Evolutionary conservation across 2,113 vertebrate genomes (phyloP), one percentile per base, ranked within the genome.

Genomic region (Oriolus oriolus): DNA sequence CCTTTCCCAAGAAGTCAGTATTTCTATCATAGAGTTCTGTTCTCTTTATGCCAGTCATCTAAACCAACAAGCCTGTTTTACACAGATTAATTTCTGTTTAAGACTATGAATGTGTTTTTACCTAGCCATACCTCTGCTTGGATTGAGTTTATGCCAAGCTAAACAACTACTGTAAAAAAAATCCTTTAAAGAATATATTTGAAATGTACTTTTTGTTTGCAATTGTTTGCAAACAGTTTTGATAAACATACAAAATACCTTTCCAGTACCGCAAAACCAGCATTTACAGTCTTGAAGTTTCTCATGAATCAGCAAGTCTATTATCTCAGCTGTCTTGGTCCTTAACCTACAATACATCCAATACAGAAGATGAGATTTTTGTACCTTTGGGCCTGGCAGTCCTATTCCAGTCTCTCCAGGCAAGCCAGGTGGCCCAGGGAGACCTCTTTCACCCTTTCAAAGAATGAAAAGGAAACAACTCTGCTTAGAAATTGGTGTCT

Each of bases 371-470:
- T 66, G 65, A 95, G 28, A 77, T 37, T 50, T 57, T 88, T 90
- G 87, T 97, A 99, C 99, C 97, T 99, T 99, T 95, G 98, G 96
- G 64, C 99, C 99, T 84, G 98, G 97, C 75, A 98, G 96, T 96
- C 99, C 99, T 90, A 98, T 96, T 79, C 99, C 99, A 91, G 97
- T 98, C 94, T 99, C 98, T 69, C 99, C 99, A 95, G 98, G 98
- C 88, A 99, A 97, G 73, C 99, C 99, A 65, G 98, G 95, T 47
- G 97, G 98, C 12, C 99, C 99, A 53, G 91, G 21, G 75, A 97
- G 84, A 53, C 99, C 99, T 90, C 99, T 98, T 88, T 99, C 99
- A 70, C 99, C 99, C 99, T 99, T 93, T 96, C n/a, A 86, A 77
- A 42, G 96, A 86, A 91, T 19, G 24, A 63, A 85, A 94, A 81